Percentiles rank a stretch among this genome's conserved stretches.
Evolutionary conservation across 1,140 invertebrate genomes (phyloP).

Genomic region (Drosophila paulistorum): DNA sequence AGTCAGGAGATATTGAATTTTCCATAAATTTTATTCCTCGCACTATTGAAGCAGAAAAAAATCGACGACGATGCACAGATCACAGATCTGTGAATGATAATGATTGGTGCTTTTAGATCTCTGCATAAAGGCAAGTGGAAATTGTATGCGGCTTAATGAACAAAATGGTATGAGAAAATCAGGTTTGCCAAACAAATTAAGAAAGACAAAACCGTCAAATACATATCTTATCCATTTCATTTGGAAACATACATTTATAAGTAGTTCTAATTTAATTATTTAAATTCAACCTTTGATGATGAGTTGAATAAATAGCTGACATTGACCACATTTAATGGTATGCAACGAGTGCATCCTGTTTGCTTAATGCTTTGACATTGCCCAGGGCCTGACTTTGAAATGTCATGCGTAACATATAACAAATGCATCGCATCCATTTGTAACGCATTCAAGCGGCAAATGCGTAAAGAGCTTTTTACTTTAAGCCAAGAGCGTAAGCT

Average conservation of each 20-base stretch:
- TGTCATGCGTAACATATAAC: conserved; percentile 74
- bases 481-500: conserved; percentile 27
- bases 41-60: conserved; percentile 73
- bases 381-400: conserved; percentile 65
- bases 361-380: conserved; percentile 63
- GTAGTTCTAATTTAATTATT: background rate
- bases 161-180: background rate
- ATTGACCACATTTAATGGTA: conserved; percentile 62
- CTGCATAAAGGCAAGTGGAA: conserved; percentile 36
- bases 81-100: background rate
- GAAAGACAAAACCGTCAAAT: background rate
- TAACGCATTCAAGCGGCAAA: conserved; percentile 65
- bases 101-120: conserved; percentile 31
- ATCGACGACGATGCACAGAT: background rate
- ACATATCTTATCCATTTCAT: background rate
- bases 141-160: background rate
- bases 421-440: conserved; percentile 40
- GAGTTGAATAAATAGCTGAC: conserved; percentile 8
- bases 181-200: background rate
- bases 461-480: conserved; percentile 53
- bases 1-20: conserved; percentile 61
- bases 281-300: background rate
- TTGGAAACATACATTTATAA: too few species aligned
- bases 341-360: conserved; percentile 76
- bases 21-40: conserved; percentile 50